Percentiles rank a stretch among this genome's conserved stretches.
These are phyloP conservation scores for Plutomurus gul DNA, from an alignment of 1,140 invertebrate species.

Conservation along the genomic window DNA sequence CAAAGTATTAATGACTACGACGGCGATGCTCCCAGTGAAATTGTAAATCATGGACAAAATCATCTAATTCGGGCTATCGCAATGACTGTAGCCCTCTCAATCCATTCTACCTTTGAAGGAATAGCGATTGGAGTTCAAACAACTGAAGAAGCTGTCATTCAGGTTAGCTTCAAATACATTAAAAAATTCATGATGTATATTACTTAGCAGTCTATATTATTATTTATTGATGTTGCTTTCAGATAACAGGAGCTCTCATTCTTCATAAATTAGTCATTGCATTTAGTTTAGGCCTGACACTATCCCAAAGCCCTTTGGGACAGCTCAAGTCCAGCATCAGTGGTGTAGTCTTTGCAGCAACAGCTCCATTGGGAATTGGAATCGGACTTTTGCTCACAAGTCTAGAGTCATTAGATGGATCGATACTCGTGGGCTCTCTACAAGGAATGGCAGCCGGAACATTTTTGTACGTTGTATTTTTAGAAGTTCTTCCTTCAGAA, in stretches of 20 bases:
- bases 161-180: conserved; percentile 53
- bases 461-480: conserved; percentile 88
- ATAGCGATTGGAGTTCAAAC: conserved; percentile 65
- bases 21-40: conserved; percentile 33
- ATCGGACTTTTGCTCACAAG: conserved; percentile 64
- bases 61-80: conserved; percentile 44
- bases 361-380: conserved; percentile 72
- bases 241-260: conserved; percentile 65
- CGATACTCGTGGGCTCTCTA: conserved; percentile 61
- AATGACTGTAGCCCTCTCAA: conserved; percentile 59
- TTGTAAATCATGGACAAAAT: conserved; percentile 48
- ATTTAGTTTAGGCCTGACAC: conserved; percentile 66
- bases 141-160: conserved; percentile 57
- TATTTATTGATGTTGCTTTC: conserved; percentile 47
- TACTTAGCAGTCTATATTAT: background rate
- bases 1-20: background rate
- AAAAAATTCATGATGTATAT: background rate
- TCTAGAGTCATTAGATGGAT: conserved; percentile 55
- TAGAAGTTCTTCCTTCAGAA: conserved; percentile 85
- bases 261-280: conserved; percentile 68
- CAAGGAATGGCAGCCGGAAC: conserved; percentile 83
- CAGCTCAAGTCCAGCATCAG: conserved; percentile 65
- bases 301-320: conserved; percentile 68
- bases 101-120: conserved; percentile 67
- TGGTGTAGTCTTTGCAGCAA: conserved; percentile 67